Conservation (phyloP, 2,888 invertebrate species). For the Beris chalybata region DNA sequence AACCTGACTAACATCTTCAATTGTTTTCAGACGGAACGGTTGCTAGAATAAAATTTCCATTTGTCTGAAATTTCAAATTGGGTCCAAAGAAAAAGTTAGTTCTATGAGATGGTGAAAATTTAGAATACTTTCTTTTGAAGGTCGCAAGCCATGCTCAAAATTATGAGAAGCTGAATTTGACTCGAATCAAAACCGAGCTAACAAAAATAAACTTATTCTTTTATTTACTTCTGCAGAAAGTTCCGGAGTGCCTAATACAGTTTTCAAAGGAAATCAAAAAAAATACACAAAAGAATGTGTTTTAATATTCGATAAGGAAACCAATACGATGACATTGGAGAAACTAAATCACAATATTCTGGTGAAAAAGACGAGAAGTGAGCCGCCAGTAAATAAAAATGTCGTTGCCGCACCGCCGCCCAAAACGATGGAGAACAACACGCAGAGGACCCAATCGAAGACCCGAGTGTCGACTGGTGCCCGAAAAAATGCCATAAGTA, state of each 20-base stretch:
- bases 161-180: too few relatives aligned
- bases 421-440: slow-evolving; percentile 58
- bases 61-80: too few relatives aligned
- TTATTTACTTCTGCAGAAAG: slow-evolving; percentile 64
- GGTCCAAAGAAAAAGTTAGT: too few relatives aligned
- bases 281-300: slow-evolving; percentile 90
- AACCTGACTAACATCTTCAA: too few relatives aligned
- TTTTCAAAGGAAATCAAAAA: slow-evolving; percentile 92
- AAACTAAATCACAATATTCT: slow-evolving; percentile 88
- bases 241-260: slow-evolving; percentile 86
- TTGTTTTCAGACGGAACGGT: too few relatives aligned
- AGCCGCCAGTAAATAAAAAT: slow-evolving; percentile 38
- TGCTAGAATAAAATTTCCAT: too few relatives aligned
- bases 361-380: slow-evolving; percentile 83
- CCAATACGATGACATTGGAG: slow-evolving; percentile 92
- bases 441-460: slow-evolving; percentile 63
- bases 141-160: too few relatives aligned
- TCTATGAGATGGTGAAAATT: too few relatives aligned
- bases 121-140: too few relatives aligned
- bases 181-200: too few relatives aligned
- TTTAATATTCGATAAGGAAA: slow-evolving; percentile 87
- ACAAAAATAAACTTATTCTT: too few relatives aligned
- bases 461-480: slow-evolving; percentile 63
- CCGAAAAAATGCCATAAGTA: slow-evolving; percentile 57
- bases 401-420: slow-evolving; percentile 24